phyloP scores from a whole-genome alignment of 64 coral and sea anemone genomes.

The Cladopsammia gracilis region DNA sequence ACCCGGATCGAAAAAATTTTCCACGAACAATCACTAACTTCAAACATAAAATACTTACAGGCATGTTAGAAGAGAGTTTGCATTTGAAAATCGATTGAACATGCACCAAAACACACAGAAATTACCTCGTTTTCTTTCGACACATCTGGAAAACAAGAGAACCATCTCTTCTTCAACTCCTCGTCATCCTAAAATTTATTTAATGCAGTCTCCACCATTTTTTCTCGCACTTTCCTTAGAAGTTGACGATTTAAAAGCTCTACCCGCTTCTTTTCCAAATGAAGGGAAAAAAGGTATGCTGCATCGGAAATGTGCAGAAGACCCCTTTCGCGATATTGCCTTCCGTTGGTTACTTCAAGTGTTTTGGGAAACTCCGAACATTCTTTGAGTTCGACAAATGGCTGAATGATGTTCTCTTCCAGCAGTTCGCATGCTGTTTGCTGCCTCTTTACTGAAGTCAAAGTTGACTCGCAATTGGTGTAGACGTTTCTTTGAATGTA shows the following conservation, averaged over 20 bases:
- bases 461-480: neutral
- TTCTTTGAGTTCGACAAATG: too few species aligned
- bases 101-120: too few species aligned
- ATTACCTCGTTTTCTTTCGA: neutral
- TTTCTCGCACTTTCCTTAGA: neutral
- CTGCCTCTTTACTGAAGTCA: neutral
- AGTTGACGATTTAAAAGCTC: neutral
- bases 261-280: neutral
- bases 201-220: slow-evolving; percentile 1
- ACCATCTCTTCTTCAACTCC: neutral
- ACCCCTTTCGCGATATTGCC: slow-evolving; percentile 1
- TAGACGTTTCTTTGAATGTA: neutral
- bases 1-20: too few species aligned
- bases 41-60: too few species aligned
- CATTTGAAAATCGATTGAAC: too few species aligned
- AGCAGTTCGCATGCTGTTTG: neutral
- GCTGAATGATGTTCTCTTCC: neutral
- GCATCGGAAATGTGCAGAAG: slow-evolving; percentile 18
- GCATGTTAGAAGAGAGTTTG: too few species aligned
- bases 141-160: neutral
- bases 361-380: neutral
- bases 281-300: slow-evolving; percentile 6
- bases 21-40: too few species aligned
- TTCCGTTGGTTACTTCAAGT: slow-evolving; percentile 10
- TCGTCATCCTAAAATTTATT: neutral